A percentile compares a stretch with the other conserved stretches of the same genome.
These are phyloP conservation scores for Galago senegalensis DNA, from an alignment of 2,797 vertebrate genomes.

Conservation along the genomic window DNA sequence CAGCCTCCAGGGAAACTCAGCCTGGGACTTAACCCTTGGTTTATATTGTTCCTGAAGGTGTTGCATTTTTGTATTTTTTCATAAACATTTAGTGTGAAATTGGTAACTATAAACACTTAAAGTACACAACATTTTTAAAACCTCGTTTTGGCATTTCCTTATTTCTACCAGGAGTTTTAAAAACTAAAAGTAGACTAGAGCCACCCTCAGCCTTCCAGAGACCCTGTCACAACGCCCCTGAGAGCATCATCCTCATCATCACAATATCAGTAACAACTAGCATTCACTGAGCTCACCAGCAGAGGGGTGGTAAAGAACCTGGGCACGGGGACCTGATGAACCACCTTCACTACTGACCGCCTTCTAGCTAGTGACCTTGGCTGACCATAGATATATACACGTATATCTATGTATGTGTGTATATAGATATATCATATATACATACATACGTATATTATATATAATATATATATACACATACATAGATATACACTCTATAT, in stretches of 20 bases:
- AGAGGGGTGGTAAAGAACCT: background rate
- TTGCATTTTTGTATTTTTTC: background rate
- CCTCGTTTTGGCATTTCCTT: background rate
- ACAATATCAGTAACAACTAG: background rate
- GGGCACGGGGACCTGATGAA: background rate
- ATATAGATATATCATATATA: too few species aligned
- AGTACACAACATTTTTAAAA: background rate
- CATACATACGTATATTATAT: too few species aligned
- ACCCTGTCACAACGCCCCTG: background rate
- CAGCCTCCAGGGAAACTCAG: background rate
- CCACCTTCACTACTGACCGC: rapidly evolving
- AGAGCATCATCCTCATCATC: background rate
- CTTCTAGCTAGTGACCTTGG: background rate
- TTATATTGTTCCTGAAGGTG: background rate
- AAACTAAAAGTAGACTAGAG: background rate
- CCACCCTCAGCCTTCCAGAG: background rate
- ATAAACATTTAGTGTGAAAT: background rate
- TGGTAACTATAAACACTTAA: background rate
- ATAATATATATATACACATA: too few species aligned
- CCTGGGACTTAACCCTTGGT: background rate
- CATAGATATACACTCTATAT: too few species aligned
- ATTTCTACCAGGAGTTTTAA: background rate
- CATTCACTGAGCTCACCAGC: background rate
- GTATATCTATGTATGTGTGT: too few species aligned
- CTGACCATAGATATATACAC: too few species aligned